These are phyloP conservation scores for Hylyphantes graminicola DNA, from an alignment of 1,140 invertebrate species.

Conservation along the genomic window DNA sequence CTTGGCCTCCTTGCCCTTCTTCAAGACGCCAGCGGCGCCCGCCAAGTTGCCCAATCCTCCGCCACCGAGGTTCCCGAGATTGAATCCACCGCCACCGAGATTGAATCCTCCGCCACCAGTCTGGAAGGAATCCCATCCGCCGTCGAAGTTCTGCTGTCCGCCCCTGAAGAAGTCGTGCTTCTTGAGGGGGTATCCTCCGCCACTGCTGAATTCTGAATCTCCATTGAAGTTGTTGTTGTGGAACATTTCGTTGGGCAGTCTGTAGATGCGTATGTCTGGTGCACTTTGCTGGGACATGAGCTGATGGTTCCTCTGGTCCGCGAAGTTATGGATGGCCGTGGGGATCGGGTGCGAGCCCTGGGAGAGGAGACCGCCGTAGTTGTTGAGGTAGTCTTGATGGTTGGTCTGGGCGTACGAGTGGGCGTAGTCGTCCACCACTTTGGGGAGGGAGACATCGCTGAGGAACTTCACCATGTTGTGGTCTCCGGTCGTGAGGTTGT, in stretches of 20 bases:
- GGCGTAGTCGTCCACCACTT: background rate
- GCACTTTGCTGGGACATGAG: background rate
- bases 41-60: background rate
- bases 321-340: background rate
- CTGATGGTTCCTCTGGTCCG: constrained; percentile 5
- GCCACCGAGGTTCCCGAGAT: background rate
- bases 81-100: background rate
- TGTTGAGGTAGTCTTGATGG: constrained; percentile 15
- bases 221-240: background rate
- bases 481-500: background rate
- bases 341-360: background rate
- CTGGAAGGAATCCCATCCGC: constrained; percentile 1
- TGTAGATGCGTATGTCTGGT: background rate
- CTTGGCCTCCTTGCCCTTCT: constrained; percentile 41
- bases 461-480: background rate
- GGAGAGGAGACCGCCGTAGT: background rate
- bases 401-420: background rate
- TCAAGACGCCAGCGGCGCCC: background rate
- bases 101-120: background rate
- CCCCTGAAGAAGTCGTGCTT: constrained; percentile 33
- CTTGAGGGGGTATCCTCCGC: background rate
- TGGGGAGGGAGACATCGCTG: background rate
- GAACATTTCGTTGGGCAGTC: background rate
- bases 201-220: background rate
- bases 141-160: background rate